Base-by-base conservation (phyloP, 2,113 vertebrate species). In the Crocuta crocuta region DNA sequence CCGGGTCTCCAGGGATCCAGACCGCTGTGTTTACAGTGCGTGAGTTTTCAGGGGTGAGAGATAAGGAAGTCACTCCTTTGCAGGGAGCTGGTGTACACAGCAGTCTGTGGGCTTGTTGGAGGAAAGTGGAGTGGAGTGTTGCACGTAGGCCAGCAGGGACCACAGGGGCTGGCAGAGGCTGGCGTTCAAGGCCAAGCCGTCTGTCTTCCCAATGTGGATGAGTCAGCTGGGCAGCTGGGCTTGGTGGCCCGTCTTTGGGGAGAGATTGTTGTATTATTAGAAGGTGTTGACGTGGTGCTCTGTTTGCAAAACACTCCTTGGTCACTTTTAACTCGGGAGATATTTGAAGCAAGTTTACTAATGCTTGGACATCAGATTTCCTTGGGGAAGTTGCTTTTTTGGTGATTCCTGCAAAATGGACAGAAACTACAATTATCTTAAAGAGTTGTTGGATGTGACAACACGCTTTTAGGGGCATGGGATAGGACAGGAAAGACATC, bases 321-420 rank as follows among this genome's bases (percentile, higher is more conserved):
- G 93, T 88, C 82, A 63, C 74, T 97, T 91, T 90, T 55, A 74
- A 58, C 73, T 88, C 78, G 66, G 73, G 73, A 88, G 58, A 58
- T 84, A 84, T 31, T 90, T 50, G 89, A 50, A 79, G 85, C 81
- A 61, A 53, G 10, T 85, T 91, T 45, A 45, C 71, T 31, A 24
- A 89, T n/a, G 65, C 78, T 8, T 58, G 43, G 91, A 33, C 21
- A 8, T 89, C 89, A 6, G 0, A 63, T 73, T 71, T 91, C 61
- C 61, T 8, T 31, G 85, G 78, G 10, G 50, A 73, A 92, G 65
- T 65, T 63, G 63, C 24, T 39, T 89, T 71, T 71, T 63, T 1
- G 24, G 71, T n/a, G 73, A 85, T 84, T 83, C 17, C 45, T 74
- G 63, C 28, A 26, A 80, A 81, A 84, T 21, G 28, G n/a, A 31